Conservation (phyloP, 64 coral and sea anemone genomes). For the Stichodactyla mertensii region DNA sequence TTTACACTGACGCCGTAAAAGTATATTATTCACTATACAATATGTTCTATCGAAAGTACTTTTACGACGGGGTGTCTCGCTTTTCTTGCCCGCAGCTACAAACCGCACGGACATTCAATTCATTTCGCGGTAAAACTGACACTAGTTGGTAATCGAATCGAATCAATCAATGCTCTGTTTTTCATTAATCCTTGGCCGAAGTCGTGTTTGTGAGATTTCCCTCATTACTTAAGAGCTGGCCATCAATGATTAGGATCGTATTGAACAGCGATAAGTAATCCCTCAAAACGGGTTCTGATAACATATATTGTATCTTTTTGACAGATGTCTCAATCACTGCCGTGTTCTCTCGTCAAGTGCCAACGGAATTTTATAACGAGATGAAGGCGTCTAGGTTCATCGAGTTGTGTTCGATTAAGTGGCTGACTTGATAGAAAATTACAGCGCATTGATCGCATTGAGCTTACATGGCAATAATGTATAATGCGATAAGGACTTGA, state of each 20-base stretch:
- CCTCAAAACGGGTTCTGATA: not conserved
- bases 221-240: not conserved
- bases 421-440: not conserved
- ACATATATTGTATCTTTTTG: not conserved
- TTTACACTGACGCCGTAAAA: not conserved
- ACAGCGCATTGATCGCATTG: not conserved
- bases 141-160: not conserved
- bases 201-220: not conserved
- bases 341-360: not conserved
- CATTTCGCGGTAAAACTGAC: not conserved
- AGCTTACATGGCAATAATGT: not conserved
- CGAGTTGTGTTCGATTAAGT: not conserved
- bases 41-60: not conserved
- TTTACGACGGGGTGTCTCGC: slow-evolving; percentile 7
- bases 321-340: not conserved
- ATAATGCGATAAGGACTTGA: slow-evolving; percentile 1
- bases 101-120: not conserved
- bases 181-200: not conserved
- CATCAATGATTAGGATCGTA: not conserved
- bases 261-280: not conserved
- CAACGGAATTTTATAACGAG: not conserved
- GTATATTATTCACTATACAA: not conserved
- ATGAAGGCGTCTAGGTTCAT: not conserved
- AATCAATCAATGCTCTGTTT: not conserved
- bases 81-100: slow-evolving; percentile 6